Evolutionary conservation across 2,797 vertebrate species (phyloP).

Genomic region (Eulemur coronatus): DNA sequence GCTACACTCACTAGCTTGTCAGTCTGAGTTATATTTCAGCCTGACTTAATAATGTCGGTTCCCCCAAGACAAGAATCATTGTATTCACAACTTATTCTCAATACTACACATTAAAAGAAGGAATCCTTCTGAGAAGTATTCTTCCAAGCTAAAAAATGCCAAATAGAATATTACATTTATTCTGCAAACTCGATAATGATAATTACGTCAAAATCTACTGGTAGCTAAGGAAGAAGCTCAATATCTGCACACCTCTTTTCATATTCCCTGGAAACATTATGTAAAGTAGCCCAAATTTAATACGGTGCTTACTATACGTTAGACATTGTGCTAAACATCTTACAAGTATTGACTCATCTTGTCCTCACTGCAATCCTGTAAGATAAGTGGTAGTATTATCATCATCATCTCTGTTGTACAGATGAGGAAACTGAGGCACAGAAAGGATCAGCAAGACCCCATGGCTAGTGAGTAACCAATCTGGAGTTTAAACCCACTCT

Average conservation of each 20-base stretch:
- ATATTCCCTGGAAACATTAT: background rate
- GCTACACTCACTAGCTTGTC: background rate
- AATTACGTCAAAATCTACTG: background rate
- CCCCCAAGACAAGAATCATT: background rate
- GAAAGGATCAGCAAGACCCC: background rate
- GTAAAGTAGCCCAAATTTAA: background rate
- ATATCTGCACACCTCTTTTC: background rate
- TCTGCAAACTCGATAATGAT: background rate
- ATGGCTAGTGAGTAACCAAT: background rate
- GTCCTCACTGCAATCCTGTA: background rate
- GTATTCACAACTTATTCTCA: background rate
- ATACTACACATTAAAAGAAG: background rate
- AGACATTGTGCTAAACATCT: background rate
- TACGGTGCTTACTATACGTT: background rate
- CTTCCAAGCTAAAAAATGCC: conserved; percentile 30
- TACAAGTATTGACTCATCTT: background rate
- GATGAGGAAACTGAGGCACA: background rate
- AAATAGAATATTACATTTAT: background rate
- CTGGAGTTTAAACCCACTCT: background rate
- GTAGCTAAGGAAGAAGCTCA: background rate
- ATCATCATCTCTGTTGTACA: background rate
- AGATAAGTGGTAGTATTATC: background rate
- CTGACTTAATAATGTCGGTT: background rate
- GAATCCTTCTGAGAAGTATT: background rate
- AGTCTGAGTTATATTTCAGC: background rate